These are phyloP conservation scores for Uloborus diversus DNA, from an alignment of 1,140 invertebrate genomes.

Conservation along the genomic window DNA sequence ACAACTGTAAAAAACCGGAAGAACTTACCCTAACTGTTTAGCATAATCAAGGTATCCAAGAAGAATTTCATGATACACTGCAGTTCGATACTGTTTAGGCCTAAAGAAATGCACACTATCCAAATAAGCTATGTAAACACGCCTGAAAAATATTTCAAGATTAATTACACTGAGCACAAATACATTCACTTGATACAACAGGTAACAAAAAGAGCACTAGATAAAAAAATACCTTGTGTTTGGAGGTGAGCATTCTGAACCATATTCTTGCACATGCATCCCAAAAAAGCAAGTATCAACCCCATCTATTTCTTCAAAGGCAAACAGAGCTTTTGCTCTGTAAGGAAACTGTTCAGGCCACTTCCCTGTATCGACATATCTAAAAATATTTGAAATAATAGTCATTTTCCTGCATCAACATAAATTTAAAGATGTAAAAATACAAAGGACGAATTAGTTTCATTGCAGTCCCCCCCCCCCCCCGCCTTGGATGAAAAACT, in stretches of 20 bases:
- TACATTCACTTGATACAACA: too few species aligned
- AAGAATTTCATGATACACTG: slow-evolving; percentile 99
- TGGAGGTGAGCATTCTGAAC: slow-evolving; percentile 91
- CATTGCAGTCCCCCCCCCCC: too few species aligned
- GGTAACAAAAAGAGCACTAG: neutral
- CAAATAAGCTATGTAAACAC: slow-evolving; percentile 99
- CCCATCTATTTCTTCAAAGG: slow-evolving; percentile 98
- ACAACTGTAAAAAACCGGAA: neutral
- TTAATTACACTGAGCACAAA: too few species aligned
- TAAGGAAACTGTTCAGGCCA: slow-evolving; percentile 95
- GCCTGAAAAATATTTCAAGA: too few species aligned
- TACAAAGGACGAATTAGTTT: too few species aligned
- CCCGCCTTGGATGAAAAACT: too few species aligned
- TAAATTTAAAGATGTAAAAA: too few species aligned
- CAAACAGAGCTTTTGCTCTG: slow-evolving; percentile 97
- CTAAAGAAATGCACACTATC: slow-evolving; percentile 99
- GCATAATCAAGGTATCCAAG: slow-evolving; percentile 99
- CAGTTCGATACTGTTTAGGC: slow-evolving; percentile 94
- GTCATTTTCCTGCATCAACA: too few species aligned
- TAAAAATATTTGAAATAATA: slow-evolving; percentile 64
- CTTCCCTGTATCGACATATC: slow-evolving; percentile 90
- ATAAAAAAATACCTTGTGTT: slow-evolving; percentile 76
- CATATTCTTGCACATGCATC: slow-evolving; percentile 99
- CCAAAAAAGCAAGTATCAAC: slow-evolving; percentile 99
- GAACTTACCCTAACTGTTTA: slow-evolving; percentile 86